These are phyloP conservation scores for Nesogale talazaci DNA, from an alignment of 2,113 vertebrate genomes.

Conservation along the genomic window DNA sequence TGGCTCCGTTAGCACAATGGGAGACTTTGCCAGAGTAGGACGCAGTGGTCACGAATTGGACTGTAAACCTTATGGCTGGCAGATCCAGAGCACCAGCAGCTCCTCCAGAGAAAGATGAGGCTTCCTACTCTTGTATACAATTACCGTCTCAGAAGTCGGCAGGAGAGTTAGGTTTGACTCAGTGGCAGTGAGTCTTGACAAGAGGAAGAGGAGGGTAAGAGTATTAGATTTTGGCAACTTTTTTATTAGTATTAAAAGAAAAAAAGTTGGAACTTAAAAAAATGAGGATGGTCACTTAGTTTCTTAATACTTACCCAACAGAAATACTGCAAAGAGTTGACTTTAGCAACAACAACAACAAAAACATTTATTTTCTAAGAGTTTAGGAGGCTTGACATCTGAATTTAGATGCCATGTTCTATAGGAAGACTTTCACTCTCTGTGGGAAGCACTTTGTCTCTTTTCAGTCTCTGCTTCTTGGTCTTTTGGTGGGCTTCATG, in stretches of 20 bases:
- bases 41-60: background rate
- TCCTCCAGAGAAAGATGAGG: no score
- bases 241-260: background rate
- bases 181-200: background rate
- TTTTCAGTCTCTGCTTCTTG: background rate
- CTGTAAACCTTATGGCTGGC: no score
- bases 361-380: background rate
- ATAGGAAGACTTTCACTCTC: background rate
- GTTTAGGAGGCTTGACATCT: background rate
- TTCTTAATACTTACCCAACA: background rate
- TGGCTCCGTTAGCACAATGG: background rate
- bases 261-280: background rate
- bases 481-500: background rate
- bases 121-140: no score
- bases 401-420: background rate
- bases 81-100: no score
- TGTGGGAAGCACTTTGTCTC: background rate
- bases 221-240: background rate
- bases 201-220: background rate
- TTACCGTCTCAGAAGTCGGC: no score
- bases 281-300: background rate
- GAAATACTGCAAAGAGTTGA: background rate
- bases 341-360: background rate
- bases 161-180: no score
- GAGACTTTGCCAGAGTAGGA: background rate